Evolutionary conservation across 1,140 invertebrate genomes (phyloP).

Genomic region (Bombyx mori): ASM3026992v2 NC_085127.1:5802501-5803000

Average conservation of each 20-base stretch:
- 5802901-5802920: constrained; percentile 28
- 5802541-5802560: no score
- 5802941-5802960: constrained; percentile 70
- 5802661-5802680: neutral
- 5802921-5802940: constrained; percentile 51
- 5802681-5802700: neutral
- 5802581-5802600: no score
- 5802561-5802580: no score
- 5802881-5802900: constrained; percentile 30
- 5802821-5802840: constrained; percentile 66
- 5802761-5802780: constrained; percentile 71
- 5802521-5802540: no score
- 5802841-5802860: constrained; percentile 53
- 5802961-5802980: constrained; percentile 70
- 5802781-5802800: constrained; percentile 67
- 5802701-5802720: neutral
- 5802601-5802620: no score
- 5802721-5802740: constrained; percentile 7
- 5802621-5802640: no score
- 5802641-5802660: no score
- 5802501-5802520: no score
- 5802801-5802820: constrained; percentile 68
- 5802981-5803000: constrained; percentile 70
- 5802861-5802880: constrained; percentile 42
- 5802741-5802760: constrained; percentile 50